Evolutionary conservation across 2,888 invertebrate species (phyloP), one percentile per base, ranked within the genome.

Genomic region (Drosophila meridiana): DNA sequence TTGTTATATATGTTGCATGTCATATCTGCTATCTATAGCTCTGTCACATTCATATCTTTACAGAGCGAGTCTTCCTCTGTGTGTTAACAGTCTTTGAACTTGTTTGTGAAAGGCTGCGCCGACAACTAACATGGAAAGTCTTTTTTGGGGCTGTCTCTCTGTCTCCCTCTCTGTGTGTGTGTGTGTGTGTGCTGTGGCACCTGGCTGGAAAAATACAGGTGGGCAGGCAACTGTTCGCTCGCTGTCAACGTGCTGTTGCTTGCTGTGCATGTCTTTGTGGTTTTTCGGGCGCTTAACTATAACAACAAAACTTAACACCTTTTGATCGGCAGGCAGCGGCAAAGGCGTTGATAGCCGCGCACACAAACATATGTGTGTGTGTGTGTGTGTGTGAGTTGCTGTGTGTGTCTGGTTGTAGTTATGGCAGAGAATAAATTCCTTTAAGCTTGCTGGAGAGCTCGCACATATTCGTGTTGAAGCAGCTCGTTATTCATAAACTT

Each of bases 401-500:
- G 50, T 56, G 52, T 14, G 40, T 63, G 30, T 55, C 52, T 55
- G 34, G n/a, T 60, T 75, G 76, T 73, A 85, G 84, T 85, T 85
- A 81, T 87, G 88, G 77, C 74, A 71, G 60, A 61, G 70, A 79
- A 81, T 85, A 85, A 85, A 85, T 87, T 87, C 72, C 77, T 56
- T 57, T 85, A 81, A 87, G 84, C 88, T 69, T 76, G 56, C 57
- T 81, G 73, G 62, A 81, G 83, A 79, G 79, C 55, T 40, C 61
- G 50, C 61, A 57, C 53, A 68, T 32, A 60, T 13, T 59, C 50
- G 67, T 61, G 63, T 56, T 55, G 65, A 62, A 48, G 62, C 65
- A 78, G 80, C 88, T 86, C 88, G 85, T 86, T 86, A 87, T 88
- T 86, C 85, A 86, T 86, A 86, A 86, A 87, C 85, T 83, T 87